Conservation (phyloP, 2,797 vertebrate genomes). For the Trachops cirrhosus region DNA sequence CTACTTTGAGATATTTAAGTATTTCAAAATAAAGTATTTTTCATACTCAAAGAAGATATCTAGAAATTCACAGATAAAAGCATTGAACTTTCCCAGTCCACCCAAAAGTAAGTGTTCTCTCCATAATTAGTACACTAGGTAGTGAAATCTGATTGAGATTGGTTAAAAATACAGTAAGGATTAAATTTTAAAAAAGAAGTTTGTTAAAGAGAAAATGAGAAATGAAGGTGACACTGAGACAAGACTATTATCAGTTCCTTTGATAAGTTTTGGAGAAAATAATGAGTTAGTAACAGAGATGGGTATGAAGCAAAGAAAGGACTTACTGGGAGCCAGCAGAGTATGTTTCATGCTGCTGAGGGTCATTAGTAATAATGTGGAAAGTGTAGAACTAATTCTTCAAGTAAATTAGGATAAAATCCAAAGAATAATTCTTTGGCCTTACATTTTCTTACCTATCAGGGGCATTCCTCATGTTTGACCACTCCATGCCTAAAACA, state of each 20-base stretch:
- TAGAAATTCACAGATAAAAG: not conserved
- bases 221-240: not conserved
- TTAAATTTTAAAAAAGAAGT: not conserved
- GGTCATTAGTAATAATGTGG: not conserved
- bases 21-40: conserved; percentile 1
- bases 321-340: not conserved
- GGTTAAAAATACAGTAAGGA: not conserved
- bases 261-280: not conserved
- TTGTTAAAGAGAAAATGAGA: not conserved
- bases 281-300: not conserved
- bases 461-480: not conserved
- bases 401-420: not conserved
- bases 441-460: not conserved
- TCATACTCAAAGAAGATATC: not conserved
- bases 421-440: not conserved
- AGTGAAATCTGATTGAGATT: not conserved
- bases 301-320: not conserved
- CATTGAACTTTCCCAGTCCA: not conserved
- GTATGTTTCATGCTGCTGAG: not conserved
- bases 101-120: not conserved
- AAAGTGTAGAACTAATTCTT: not conserved
- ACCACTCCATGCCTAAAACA: not conserved
- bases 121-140: not conserved
- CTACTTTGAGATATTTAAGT: not conserved
- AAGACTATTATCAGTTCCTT: not conserved